Conservation (phyloP, 2,888 invertebrate species). For the Creontiades dilutus region DNA sequence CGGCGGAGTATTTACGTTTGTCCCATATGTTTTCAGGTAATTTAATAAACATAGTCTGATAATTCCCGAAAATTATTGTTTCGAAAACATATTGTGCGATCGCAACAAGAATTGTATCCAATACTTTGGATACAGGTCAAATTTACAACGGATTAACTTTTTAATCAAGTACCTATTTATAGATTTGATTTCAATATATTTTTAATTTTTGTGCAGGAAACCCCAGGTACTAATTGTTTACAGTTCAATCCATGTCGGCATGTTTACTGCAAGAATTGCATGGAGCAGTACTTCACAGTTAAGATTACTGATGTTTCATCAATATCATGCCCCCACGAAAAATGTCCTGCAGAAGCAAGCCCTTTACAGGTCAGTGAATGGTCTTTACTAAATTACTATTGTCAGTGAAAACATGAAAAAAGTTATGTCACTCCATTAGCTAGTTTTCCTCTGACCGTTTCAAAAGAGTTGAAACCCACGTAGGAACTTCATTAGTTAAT, state of each 20-base stretch:
- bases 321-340: conserved; percentile 81
- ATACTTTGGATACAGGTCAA: no score
- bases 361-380: conserved; percentile 79
- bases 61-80: no score
- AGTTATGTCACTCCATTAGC: no score
- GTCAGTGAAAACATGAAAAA: background rate
- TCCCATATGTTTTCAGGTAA: conserved; percentile 80
- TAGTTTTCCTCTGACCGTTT: no score
- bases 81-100: no score
- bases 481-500: no score
- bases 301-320: conserved; percentile 81
- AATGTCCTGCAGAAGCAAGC: conserved; percentile 81
- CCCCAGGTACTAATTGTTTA: conserved; percentile 79
- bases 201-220: conserved; percentile 75
- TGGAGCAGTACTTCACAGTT: conserved; percentile 80
- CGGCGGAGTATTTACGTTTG: conserved; percentile 79
- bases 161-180: no score
- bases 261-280: conserved; percentile 82
- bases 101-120: no score
- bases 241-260: conserved; percentile 81
- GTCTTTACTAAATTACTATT: background rate
- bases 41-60: no score
- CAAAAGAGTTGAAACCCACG: no score
- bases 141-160: no score
- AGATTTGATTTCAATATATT: no score